A percentile compares a stretch with the other conserved stretches of the same genome.
These are phyloP conservation scores for Choristoneura fumiferana DNA, from an alignment of 1,140 invertebrate genomes.

Conservation along the genomic window DNA sequence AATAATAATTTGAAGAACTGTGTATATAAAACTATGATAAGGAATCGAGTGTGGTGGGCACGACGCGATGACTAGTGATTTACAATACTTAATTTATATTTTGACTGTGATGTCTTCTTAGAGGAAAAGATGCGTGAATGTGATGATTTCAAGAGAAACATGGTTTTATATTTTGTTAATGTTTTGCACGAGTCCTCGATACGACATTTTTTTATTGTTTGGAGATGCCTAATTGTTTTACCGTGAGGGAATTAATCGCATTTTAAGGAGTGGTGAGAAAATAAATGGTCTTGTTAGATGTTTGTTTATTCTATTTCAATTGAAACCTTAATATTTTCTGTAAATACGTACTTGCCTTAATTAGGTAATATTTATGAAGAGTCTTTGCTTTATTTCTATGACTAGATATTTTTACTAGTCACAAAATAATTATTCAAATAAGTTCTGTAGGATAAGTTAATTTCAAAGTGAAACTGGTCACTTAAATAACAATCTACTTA, in stretches of 20 bases:
- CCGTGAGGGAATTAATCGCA: slow-evolving; percentile 24
- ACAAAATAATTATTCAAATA: slow-evolving; percentile 37
- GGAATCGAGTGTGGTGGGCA: slow-evolving; percentile 24
- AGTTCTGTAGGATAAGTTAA: background rate
- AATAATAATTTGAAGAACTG: slow-evolving; percentile 26
- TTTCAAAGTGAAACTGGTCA: slow-evolving; percentile 16
- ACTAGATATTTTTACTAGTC: slow-evolving; percentile 74
- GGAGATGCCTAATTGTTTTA: slow-evolving; percentile 57
- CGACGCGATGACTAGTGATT: slow-evolving; percentile 33
- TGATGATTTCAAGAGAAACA: slow-evolving; percentile 50
- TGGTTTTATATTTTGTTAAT: slow-evolving; percentile 60
- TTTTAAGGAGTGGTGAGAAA: slow-evolving; percentile 44
- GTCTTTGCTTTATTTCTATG: slow-evolving; percentile 47
- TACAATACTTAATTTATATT: slow-evolving; percentile 60
- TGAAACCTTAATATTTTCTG: slow-evolving; percentile 51
- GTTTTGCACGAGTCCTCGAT: slow-evolving; percentile 48
- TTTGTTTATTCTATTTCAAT: slow-evolving; percentile 59
- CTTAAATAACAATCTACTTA: slow-evolving; percentile 16
- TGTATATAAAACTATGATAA: slow-evolving; percentile 43
- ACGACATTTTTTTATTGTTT: slow-evolving; percentile 41
- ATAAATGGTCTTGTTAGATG: slow-evolving; percentile 32
- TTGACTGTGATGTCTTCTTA: slow-evolving; percentile 76
- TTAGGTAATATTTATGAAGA: slow-evolving; percentile 58
- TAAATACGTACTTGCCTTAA: slow-evolving; percentile 69
- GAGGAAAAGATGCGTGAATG: slow-evolving; percentile 67